phyloP scores from a whole-genome alignment of 2,888 invertebrate genomes.

The Parelbella ahira region DNA sequence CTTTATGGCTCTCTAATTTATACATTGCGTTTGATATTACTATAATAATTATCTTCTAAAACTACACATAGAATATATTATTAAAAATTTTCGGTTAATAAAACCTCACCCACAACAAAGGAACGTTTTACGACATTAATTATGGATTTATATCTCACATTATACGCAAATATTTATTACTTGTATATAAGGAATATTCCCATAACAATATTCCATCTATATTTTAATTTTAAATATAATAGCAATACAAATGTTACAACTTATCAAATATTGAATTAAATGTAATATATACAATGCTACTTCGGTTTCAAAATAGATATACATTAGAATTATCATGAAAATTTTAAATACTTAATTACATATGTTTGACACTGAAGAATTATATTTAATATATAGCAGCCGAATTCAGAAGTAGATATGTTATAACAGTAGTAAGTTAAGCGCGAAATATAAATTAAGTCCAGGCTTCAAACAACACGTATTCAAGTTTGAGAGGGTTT shows the following conservation, averaged over 20 bases:
- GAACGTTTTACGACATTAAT: constrained; percentile 70
- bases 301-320: constrained; percentile 47
- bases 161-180: constrained; percentile 33
- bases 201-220: constrained; percentile 30
- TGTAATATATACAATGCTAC: constrained; percentile 57
- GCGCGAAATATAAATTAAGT: too few relatives aligned
- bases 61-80: constrained; percentile 53
- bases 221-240: constrained; percentile 43
- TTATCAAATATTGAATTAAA: constrained; percentile 54
- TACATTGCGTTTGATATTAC: constrained; percentile 48
- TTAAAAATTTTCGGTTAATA: constrained; percentile 60
- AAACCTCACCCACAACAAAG: constrained; percentile 66
- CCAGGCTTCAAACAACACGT: too few relatives aligned
- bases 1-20: constrained; percentile 8
- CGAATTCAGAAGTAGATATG: constrained; percentile 10
- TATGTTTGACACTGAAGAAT: constrained; percentile 42
- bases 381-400: constrained; percentile 1
- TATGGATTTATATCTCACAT: constrained; percentile 40
- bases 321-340: constrained; percentile 66
- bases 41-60: constrained; percentile 43
- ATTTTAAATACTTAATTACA: constrained; percentile 42
- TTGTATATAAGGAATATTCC: constrained; percentile 49
- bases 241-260: constrained; percentile 57
- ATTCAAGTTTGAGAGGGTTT: too few relatives aligned
- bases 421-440: too few relatives aligned